Conservation (phyloP, 2,113 vertebrate species). For the Phyllostomus discolor region DNA sequence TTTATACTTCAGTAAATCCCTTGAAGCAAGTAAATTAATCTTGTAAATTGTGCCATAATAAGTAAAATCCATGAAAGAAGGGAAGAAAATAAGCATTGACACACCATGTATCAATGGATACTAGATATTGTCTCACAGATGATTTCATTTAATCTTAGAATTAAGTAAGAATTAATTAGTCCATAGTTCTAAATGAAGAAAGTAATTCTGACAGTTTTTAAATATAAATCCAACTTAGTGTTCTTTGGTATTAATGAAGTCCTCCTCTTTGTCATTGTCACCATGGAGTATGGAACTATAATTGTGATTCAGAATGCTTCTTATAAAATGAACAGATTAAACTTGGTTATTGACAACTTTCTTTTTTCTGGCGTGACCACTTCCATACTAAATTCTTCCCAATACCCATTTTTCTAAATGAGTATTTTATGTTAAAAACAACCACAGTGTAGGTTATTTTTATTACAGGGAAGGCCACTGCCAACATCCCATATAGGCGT, state of each 20-base stretch:
- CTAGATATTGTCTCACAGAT: not conserved
- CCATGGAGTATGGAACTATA: not conserved
- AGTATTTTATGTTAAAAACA: slow-evolving; percentile 23
- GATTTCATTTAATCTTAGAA: not conserved
- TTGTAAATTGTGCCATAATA: not conserved
- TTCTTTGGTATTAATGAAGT: not conserved
- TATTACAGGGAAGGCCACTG: not conserved
- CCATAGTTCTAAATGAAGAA: not conserved
- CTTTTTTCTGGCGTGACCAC: slow-evolving; percentile 35
- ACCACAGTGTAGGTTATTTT: not conserved
- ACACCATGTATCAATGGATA: not conserved
- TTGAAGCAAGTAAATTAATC: not conserved
- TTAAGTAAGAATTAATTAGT: not conserved
- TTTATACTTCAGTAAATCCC: not conserved
- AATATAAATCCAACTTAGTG: not conserved
- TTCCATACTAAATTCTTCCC: slow-evolving; percentile 5
- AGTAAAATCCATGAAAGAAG: not conserved
- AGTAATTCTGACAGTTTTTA: not conserved
- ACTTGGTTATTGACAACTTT: not conserved
- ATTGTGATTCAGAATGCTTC: not conserved
- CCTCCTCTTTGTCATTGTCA: not conserved
- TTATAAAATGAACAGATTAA: not conserved
- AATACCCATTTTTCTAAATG: slow-evolving; percentile 44
- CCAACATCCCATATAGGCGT: not conserved
- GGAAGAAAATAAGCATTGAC: not conserved